Evolutionary conservation across 2,888 invertebrate genomes (phyloP), one percentile per base, ranked within the genome.

Genomic region (Leucophenga montana): DNA sequence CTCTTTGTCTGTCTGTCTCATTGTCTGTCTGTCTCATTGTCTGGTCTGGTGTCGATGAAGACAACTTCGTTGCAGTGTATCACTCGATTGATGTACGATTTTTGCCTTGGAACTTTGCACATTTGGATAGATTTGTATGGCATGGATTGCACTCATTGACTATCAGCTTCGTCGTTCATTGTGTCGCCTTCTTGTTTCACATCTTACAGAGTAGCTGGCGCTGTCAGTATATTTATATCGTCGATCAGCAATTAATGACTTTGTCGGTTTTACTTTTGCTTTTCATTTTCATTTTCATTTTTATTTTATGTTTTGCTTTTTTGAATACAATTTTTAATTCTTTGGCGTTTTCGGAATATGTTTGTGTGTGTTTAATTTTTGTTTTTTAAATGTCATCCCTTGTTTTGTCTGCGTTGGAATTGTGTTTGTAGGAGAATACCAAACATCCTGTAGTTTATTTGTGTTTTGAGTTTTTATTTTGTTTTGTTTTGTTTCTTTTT

Each of bases 171-270:
- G 16, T 18, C 50, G 18, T 11, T 39, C 11, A n/a, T 16, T 50
- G 50, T 50, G n/a, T n/a, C n/a, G n/a, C n/a, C 50, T 6, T 16
- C n/a, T 50, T 50, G 50, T n/a, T 18, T 50, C 50, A 50, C 16
- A 39, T 39, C 8, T 11, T 5, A 3, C 39, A 39, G 50, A 16
- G 50, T 18, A 50, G 50, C 50, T 22, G 57, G n/a, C 31, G 18
- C 61, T 20, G 62, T 11, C 22, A 5, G 22, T 64, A 9, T 8
- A 46, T 71, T 74, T 74, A 71, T 81, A 81, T 81, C 83, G 79
- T 76, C 83, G 76, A 81, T 81, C 80, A 81, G 80, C 83, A 81
- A 81, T 81, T 81, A 81, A 81, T 81, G 83, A 78, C 83, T 80
- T 77, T 82, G 77, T 75, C 77, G 77, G 81, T 74, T 68, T 64